Evolutionary conservation across 1,140 invertebrate genomes (phyloP).

Genomic region (Calycopis cecrops): DNA sequence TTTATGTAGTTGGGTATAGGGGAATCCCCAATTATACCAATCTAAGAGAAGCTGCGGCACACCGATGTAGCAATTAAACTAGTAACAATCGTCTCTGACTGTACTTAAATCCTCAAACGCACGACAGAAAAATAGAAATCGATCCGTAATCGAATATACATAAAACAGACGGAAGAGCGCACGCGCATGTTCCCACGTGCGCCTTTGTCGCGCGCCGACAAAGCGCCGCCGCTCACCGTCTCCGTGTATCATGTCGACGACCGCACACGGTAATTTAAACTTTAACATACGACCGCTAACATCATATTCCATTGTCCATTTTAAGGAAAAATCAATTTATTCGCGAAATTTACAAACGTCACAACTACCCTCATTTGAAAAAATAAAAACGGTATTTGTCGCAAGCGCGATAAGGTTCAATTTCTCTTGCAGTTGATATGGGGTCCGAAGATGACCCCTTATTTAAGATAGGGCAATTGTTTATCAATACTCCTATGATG

Average conservation of each 20-base stretch:
- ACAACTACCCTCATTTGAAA: constrained; percentile 7
- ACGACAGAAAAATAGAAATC: constrained; percentile 9
- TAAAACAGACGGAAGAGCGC: constrained; percentile 33
- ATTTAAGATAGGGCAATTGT: constrained; percentile 70
- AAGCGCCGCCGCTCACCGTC: constrained; percentile 54
- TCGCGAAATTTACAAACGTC: constrained; percentile 17
- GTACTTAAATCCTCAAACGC: not conserved
- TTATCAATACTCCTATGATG: constrained; percentile 63
- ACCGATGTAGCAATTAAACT: too few species aligned
- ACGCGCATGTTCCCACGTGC: constrained; percentile 66
- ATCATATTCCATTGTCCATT: constrained; percentile 12
- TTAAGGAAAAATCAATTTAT: constrained; percentile 19
- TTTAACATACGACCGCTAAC: constrained; percentile 10
- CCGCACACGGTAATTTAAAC: constrained; percentile 1
- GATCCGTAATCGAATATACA: not conserved
- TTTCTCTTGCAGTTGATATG: constrained; percentile 23
- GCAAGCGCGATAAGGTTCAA: constrained; percentile 18
- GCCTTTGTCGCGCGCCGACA: constrained; percentile 66
- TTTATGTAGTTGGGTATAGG: too few species aligned
- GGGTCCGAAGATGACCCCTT: constrained; percentile 49
- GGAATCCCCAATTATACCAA: too few species aligned
- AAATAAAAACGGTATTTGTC: constrained; percentile 17
- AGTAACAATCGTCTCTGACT: too few species aligned
- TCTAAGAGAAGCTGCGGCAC: too few species aligned
- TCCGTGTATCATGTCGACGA: constrained; percentile 29